Percentiles rank a stretch among this genome's conserved stretches.
Conservation (phyloP, 2,113 vertebrate species). For the Setophaga petechia region DNA sequence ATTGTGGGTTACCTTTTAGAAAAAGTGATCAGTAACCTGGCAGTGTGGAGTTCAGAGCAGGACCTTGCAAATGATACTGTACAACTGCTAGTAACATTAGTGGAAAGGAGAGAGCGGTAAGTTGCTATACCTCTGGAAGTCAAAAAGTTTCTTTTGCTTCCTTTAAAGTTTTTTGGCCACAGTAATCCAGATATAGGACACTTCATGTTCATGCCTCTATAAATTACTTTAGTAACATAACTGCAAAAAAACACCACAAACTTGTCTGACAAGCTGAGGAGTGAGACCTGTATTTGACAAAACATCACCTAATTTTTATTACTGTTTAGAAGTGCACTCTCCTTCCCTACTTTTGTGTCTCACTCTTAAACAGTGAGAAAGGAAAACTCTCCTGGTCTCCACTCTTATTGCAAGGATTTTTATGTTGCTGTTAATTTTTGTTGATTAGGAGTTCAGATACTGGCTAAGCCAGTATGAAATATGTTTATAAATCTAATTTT, state of each 20-base stretch:
- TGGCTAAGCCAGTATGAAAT: neutral
- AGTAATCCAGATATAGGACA: conserved; percentile 5
- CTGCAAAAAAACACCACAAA: neutral
- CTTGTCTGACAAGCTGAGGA: neutral
- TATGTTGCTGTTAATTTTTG: neutral
- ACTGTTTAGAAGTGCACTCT: conserved; percentile 2
- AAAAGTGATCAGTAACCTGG: conserved; percentile 98
- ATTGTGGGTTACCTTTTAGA: conserved; percentile 98
- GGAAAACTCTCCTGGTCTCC: conserved; percentile 5
- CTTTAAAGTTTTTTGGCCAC: conserved; percentile 58
- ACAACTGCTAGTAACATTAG: conserved; percentile 95
- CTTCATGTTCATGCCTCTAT: conserved; percentile 37
- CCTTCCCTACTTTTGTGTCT: conserved; percentile 2
- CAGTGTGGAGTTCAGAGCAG: conserved; percentile 96
- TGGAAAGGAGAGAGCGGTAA: conserved; percentile 96
- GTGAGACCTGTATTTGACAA: conserved; percentile 35
- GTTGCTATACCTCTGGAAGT: conserved; percentile 59
- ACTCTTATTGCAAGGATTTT: conserved; percentile 11
- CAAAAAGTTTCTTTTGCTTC: conserved; percentile 61
- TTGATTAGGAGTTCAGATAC: neutral
- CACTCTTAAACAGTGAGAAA: neutral
- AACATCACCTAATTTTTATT: neutral
- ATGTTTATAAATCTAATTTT: neutral
- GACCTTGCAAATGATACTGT: conserved; percentile 96
- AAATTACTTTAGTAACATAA: neutral